A percentile compares a stretch with the other conserved stretches of the same genome.
These are phyloP conservation scores for Ceratina australensis DNA, from an alignment of 1,140 invertebrate genomes.

Conservation along the genomic window DNA sequence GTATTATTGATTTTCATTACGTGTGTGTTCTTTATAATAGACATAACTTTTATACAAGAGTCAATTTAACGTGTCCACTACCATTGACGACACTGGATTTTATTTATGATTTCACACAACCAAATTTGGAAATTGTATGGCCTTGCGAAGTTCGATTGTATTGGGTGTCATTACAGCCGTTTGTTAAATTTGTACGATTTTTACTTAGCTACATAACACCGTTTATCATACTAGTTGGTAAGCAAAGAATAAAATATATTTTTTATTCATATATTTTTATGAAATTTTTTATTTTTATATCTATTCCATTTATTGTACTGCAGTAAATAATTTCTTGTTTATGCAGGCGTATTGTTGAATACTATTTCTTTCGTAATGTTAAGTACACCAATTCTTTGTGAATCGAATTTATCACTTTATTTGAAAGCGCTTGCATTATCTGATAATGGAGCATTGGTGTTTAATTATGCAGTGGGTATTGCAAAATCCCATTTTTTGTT, in stretches of 20 bases:
- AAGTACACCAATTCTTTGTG: constrained; percentile 61
- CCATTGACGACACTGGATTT: constrained; percentile 66
- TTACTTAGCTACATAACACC: constrained; percentile 69
- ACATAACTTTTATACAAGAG: constrained; percentile 26
- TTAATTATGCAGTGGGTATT: constrained; percentile 72
- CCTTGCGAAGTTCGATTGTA: constrained; percentile 71
- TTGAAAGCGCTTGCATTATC: constrained; percentile 71
- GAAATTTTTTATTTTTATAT: neutral
- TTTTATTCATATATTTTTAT: neutral
- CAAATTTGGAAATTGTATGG: constrained; percentile 66
- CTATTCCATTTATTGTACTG: neutral
- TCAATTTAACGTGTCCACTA: constrained; percentile 51
- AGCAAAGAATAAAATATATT: constrained; percentile 17
- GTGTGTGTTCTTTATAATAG: neutral
- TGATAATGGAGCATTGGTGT: constrained; percentile 72
- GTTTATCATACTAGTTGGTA: constrained; percentile 70
- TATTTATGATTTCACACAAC: constrained; percentile 60
- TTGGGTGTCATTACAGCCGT: constrained; percentile 67
- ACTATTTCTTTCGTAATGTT: constrained; percentile 67
- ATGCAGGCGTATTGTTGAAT: constrained; percentile 67
- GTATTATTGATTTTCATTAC: neutral
- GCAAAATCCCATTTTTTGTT: constrained; percentile 62
- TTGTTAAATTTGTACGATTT: constrained; percentile 65
- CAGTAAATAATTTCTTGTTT: constrained; percentile 17
- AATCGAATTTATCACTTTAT: constrained; percentile 70